These are phyloP conservation scores for Heliconius ethilla DNA, from an alignment of 2,888 invertebrate genomes.

Conservation along the genomic window DNA sequence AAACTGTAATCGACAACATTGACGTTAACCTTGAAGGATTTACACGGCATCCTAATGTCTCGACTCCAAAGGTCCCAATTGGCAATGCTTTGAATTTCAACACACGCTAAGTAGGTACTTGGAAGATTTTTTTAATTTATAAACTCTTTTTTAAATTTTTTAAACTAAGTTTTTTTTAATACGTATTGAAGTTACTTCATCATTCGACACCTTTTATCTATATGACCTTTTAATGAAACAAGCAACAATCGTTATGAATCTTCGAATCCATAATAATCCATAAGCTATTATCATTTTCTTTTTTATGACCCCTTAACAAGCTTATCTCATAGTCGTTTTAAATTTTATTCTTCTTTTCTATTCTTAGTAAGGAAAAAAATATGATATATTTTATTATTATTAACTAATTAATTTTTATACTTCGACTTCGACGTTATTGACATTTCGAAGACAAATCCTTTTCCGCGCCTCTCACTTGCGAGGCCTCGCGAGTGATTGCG, in stretches of 20 bases:
- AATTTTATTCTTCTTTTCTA: constrained; percentile 17
- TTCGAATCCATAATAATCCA: constrained; percentile 31
- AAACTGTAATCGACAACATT: constrained; percentile 21
- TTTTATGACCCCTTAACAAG: constrained; percentile 26
- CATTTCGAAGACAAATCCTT: constrained; percentile 54
- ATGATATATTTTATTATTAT: constrained; percentile 35
- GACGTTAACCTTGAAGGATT: constrained; percentile 34
- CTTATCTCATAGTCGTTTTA: constrained; percentile 21
- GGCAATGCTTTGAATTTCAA: constrained; percentile 28
- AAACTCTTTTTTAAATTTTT: neutral
- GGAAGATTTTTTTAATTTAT: neutral
- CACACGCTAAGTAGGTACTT: constrained; percentile 6
- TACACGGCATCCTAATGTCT: constrained; percentile 33
- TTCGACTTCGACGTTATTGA: constrained; percentile 49
- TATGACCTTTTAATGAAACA: constrained; percentile 59
- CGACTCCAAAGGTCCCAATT: constrained; percentile 25
- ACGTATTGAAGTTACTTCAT: constrained; percentile 47
- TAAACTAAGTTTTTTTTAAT: neutral
- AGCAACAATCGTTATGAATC: constrained; percentile 41
- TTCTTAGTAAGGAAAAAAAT: constrained; percentile 45
- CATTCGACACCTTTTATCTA: constrained; percentile 57
- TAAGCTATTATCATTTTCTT: constrained; percentile 25
- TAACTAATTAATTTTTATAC: constrained; percentile 35
- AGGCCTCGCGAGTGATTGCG: constrained; percentile 52
- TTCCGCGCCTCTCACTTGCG: constrained; percentile 50